phyloP scores from a whole-genome alignment of 2,113 vertebrate genomes.

The Vidua macroura region DNA sequence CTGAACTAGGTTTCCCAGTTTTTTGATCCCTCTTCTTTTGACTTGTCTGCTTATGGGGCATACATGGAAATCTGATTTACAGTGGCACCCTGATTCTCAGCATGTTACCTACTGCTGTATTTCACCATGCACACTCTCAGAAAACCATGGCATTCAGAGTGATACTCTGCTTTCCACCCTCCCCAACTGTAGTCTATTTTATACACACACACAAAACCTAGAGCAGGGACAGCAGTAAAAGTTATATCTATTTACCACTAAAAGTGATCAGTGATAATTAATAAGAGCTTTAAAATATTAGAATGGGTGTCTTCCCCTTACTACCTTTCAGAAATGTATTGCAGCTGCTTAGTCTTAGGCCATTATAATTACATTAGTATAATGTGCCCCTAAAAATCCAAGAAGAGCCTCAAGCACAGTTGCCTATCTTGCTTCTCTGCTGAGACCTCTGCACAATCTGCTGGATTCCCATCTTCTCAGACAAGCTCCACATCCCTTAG shows the following conservation, averaged over 20 bases:
- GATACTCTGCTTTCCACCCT: not conserved
- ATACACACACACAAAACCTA: not conserved
- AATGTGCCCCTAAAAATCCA: not conserved
- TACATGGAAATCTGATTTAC: not conserved
- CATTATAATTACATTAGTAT: not conserved
- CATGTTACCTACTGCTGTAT: not conserved
- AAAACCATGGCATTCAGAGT: not conserved
- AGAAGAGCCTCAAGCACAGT: not conserved
- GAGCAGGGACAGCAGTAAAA: not conserved
- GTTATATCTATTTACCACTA: not conserved
- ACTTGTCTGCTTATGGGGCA: rapidly evolving
- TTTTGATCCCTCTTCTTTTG: not conserved
- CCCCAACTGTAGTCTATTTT: not conserved
- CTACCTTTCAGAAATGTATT: not conserved
- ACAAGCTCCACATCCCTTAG: rapidly evolving
- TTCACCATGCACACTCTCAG: not conserved
- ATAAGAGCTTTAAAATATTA: not conserved
- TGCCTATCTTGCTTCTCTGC: not conserved
- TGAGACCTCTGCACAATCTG: not conserved
- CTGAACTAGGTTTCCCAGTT: not conserved
- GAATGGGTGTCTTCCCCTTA: not conserved
- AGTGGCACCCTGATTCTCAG: not conserved
- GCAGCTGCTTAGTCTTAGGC: not conserved
- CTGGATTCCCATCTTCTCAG: not conserved
- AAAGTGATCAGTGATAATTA: rapidly evolving